Percentiles rank a stretch among this genome's conserved stretches.
These are phyloP conservation scores for Megalonaias nervosa DNA, from an alignment of 1,140 invertebrate genomes.

Conservation along the genomic window DNA sequence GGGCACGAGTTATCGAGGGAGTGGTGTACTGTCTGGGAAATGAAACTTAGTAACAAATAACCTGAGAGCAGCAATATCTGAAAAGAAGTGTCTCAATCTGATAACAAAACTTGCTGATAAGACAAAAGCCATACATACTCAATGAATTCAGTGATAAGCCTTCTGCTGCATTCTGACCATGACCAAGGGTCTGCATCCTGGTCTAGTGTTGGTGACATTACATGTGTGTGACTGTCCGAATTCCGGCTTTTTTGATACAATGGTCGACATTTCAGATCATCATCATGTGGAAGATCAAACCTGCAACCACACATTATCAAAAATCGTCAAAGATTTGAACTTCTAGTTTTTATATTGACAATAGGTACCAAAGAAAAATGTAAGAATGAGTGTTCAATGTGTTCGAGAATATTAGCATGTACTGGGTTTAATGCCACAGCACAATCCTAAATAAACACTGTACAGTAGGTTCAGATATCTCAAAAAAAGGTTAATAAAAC, in stretches of 20 bases:
- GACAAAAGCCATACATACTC: slow-evolving; percentile 78
- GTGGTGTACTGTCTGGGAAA: too few species aligned
- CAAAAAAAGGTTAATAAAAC: too few species aligned
- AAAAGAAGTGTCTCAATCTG: too few species aligned
- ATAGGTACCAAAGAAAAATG: background rate
- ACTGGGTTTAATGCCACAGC: too few species aligned
- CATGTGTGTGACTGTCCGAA: slow-evolving; percentile 71
- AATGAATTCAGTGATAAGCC: slow-evolving; percentile 89
- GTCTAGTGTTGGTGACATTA: slow-evolving; percentile 92
- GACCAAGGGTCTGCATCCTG: slow-evolving; percentile 85
- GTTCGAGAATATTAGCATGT: too few species aligned
- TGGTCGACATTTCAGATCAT: slow-evolving; percentile 79
- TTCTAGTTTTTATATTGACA: background rate
- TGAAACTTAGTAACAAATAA: too few species aligned
- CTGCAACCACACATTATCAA: slow-evolving; percentile 72
- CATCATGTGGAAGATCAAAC: slow-evolving; percentile 91
- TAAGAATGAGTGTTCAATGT: too few species aligned
- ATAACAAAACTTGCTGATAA: too few species aligned
- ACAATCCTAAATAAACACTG: too few species aligned
- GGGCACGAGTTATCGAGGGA: too few species aligned
- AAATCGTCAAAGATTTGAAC: background rate
- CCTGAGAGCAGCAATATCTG: too few species aligned
- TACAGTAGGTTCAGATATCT: too few species aligned
- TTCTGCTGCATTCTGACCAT: slow-evolving; percentile 89
- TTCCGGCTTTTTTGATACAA: slow-evolving; percentile 19